phyloP scores from a whole-genome alignment of 2,113 vertebrate species.

The Eulacestoma nigropectus region DNA sequence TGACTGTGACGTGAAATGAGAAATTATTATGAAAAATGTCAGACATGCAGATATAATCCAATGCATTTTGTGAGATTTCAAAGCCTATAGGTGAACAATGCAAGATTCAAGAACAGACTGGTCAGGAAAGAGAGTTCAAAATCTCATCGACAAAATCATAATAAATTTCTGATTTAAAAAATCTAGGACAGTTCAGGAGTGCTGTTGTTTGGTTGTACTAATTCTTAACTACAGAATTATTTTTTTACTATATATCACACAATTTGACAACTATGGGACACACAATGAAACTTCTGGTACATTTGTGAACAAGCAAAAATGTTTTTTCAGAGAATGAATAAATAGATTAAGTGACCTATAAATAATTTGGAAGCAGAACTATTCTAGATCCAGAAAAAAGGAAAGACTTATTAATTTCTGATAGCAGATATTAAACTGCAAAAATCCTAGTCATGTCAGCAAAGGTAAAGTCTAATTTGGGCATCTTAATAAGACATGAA shows the following conservation, averaged over 20 bases:
- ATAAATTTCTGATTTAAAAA: neutral
- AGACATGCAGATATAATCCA: neutral
- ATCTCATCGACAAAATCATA: neutral
- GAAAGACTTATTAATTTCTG: neutral
- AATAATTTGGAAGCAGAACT: neutral
- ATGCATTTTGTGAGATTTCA: neutral
- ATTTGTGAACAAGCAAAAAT: neutral
- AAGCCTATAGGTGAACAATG: neutral
- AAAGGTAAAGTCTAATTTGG: neutral
- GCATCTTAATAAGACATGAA: neutral
- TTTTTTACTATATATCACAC: neutral
- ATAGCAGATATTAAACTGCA: neutral
- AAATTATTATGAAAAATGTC: neutral
- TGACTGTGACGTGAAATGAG: neutral
- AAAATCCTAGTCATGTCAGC: neutral
- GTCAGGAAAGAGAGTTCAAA: neutral
- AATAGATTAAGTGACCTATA: neutral
- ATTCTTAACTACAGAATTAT: neutral
- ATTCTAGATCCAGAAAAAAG: neutral
- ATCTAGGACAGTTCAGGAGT: neutral
- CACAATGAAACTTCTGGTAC: neutral
- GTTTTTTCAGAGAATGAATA: neutral
- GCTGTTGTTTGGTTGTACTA: neutral
- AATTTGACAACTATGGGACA: neutral
- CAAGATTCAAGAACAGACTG: neutral